Evolutionary conservation across 1,140 invertebrate species (phyloP), one percentile per base, ranked within the genome.

Genomic region (Nebria ingens): DNA sequence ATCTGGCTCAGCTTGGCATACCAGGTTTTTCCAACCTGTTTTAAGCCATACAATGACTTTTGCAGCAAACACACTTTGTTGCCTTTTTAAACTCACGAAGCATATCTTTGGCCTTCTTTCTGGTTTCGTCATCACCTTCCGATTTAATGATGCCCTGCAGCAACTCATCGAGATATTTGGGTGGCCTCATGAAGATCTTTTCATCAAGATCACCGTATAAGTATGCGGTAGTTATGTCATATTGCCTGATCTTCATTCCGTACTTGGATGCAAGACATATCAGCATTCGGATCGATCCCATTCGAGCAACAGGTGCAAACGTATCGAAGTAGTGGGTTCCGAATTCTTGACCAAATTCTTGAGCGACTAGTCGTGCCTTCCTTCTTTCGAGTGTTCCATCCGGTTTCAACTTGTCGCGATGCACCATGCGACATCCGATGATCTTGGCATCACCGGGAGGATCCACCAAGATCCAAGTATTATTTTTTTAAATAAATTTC

Each of bases 221-320:
- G 59, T 68, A 74, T 1, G 73, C 73, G 53, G 69, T 70, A 52
- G 65, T 68, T 0, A 75, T 62, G 63, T 75, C 71, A 51, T 74
- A 65, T 29, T 73, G 68, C 23, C 55, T 50, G 3, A 75, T 59
- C 17, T 15, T 25, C 42, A 57, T 23, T 12, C 21, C 20, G 12
- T 15, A 20, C 34, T 17, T 1, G 2, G 25, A 40, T 3, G 42
- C 29, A 69, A 62, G 19, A 68, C 55, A 19, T 69, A 71, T 59
- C 71, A 75, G 45, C 61, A 68, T 19, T 23, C 40, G 29, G 11
- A 57, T 49, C 59, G 42, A 21, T 58, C 54, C 21, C 61, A 59
- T 57, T 62, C 54, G 20, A 12, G 57, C 61, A 42, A 71, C 65
- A 9, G 71, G 68, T 38, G 69, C 52, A 62, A 61, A 69, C 1